phyloP scores from a whole-genome alignment of 2,113 vertebrate species.

The Genyomyrus donnyi region DNA sequence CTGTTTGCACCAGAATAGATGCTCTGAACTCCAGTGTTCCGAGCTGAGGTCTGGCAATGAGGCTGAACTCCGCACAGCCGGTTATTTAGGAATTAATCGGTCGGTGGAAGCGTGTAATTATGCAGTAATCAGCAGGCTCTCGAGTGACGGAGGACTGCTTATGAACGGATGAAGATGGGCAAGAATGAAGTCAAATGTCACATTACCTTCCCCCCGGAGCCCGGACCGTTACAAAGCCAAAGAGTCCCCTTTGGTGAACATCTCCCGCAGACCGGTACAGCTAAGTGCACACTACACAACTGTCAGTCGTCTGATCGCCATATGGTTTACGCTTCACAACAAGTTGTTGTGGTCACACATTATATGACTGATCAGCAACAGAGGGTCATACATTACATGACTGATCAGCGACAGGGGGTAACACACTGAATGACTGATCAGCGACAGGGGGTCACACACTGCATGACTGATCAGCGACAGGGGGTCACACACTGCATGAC shows the following conservation, averaged over 20 bases:
- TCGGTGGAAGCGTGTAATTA: conserved; percentile 46
- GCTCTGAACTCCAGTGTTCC: conserved; percentile 38
- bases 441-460: too few species aligned
- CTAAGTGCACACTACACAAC: background rate
- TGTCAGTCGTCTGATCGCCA: background rate
- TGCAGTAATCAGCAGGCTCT: conserved; percentile 36
- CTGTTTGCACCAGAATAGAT: conserved; percentile 24
- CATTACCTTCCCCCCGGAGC: conserved; percentile 30
- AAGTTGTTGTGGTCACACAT: background rate
- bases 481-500: too few species aligned
- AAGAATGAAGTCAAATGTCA: conserved; percentile 33
- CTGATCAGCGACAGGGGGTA: background rate
- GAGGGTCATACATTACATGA: background rate
- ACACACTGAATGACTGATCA: background rate
- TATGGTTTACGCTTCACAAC: background rate
- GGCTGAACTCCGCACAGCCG: conserved; percentile 32
- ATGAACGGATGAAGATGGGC: background rate
- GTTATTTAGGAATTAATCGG: conserved; percentile 57
- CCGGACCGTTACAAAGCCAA: background rate
- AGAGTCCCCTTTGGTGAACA: background rate
- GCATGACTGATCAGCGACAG: too few species aligned
- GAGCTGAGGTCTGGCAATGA: conserved; percentile 35
- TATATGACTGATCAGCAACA: background rate
- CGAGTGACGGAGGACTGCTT: conserved; percentile 18
- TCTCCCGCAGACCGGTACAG: background rate